Percentiles rank a stretch among this genome's conserved stretches.
Conservation (phyloP, 2,888 invertebrate genomes). For the Tanypteryx hageni region DNA sequence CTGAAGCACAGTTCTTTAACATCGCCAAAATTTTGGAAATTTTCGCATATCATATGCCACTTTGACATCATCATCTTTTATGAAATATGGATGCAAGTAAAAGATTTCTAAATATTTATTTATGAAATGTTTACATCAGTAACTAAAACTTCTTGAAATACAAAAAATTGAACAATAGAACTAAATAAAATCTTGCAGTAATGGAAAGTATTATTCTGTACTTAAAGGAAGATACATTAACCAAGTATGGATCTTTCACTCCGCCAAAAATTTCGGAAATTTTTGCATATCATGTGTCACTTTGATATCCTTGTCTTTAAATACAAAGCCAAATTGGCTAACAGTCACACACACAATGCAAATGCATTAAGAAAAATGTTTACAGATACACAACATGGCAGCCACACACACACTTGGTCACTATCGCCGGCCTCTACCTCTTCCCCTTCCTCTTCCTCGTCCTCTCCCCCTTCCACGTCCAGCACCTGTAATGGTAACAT, state of each 20-base stretch:
- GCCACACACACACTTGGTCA: conserved; percentile 9
- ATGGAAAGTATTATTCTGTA: background rate
- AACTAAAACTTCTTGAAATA: background rate
- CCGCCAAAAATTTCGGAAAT: too few species aligned
- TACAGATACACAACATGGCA: background rate
- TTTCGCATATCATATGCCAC: background rate
- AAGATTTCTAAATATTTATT: background rate
- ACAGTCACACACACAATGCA: conserved; percentile 5
- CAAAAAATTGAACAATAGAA: background rate
- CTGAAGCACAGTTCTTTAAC: background rate
- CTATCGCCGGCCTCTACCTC: conserved; percentile 80
- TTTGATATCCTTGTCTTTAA: conserved; percentile 15
- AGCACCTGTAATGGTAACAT: conserved; percentile 74
- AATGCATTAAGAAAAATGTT: conserved; percentile 28
- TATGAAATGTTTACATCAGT: background rate
- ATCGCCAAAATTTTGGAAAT: too few species aligned
- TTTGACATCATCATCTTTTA: background rate
- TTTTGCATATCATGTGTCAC: background rate
- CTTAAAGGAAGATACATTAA: background rate
- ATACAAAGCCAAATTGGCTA: conserved; percentile 14
- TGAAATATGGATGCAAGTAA: background rate
- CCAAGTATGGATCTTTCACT: background rate
- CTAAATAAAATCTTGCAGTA: background rate
- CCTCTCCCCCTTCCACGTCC: conserved; percentile 84
- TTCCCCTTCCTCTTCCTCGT: conserved; percentile 84